Evolutionary conservation across 2,113 vertebrate species (phyloP), one percentile per base, ranked within the genome.

Genomic region (Trogon melanurus): DNA sequence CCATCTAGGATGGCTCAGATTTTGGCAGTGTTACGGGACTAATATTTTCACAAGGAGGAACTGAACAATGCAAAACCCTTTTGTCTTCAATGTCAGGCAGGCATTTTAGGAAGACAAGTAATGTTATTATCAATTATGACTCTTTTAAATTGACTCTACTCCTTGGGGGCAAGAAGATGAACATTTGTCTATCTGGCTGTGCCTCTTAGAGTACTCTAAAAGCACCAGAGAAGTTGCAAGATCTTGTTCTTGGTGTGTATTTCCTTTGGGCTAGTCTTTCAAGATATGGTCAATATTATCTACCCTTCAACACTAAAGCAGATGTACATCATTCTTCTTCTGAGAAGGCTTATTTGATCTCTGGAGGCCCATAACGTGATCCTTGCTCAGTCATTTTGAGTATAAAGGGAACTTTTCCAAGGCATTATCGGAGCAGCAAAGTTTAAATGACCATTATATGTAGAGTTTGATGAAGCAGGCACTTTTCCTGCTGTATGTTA

Each of bases 11-110:
- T 16, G 72, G 23, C 72, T 48, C 48, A 20, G 23, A 62, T 76
- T 36, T 86, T 86, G 72, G 26, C 58, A 64, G 27, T 76, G 34
- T 73, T 88, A 18, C 4, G 29, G 50, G 70, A 90, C 62, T 88
- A 80, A 47, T 89, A 90, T 80, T 96, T 97, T 96, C 85, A 85
- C 34, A 95, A 75, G 66, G 82, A 90, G 48, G 65, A 92, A 84
- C 26, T 48, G 80, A 88, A 65, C 14, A 70, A 85, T 87, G 56
- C 26, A 88, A 16, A 92, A 50, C 14, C 4, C 21, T 64, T 91
- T 83, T 79, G 20, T 79, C 27, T 60, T 85, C 67, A 74, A 38
- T 48, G 36, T 30, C 70, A 92, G 51, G 21, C 17, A 76, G 69
- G 12, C 5, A 47, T 85, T 88, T 94, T 36, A 41, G 22, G 58